phyloP scores from a whole-genome alignment of 2,888 invertebrate genomes.

The Phyllotreta cruciferae region DNA sequence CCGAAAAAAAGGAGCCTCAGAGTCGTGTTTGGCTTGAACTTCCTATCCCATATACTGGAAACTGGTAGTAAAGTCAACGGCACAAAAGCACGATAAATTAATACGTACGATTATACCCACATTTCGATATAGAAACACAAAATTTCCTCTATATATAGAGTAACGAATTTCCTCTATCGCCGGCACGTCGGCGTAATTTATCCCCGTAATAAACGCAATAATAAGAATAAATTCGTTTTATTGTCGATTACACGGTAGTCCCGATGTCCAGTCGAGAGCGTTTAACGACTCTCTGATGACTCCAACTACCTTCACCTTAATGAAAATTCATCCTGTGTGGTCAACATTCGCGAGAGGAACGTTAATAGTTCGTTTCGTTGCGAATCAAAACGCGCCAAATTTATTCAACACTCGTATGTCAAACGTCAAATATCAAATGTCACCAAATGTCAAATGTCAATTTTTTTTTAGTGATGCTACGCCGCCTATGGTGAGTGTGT shows the following conservation, averaged over 20 bases:
- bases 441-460: no score
- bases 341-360: constrained; percentile 5
- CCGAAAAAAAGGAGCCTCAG: no score
- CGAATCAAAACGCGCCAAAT: no score
- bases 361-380: not conserved
- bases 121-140: no score
- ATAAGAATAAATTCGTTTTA: constrained; percentile 33
- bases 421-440: no score
- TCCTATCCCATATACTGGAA: no score
- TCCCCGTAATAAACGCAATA: constrained; percentile 28
- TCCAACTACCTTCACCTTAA: constrained; percentile 3
- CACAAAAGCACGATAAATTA: no score
- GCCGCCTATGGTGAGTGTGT: constrained; percentile 21
- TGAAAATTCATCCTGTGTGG: constrained; percentile 23
- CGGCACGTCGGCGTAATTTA: constrained; percentile 26
- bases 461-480: not conserved
- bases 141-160: no score
- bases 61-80: no score
- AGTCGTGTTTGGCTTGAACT: no score
- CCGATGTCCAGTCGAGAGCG: not conserved
- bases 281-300: constrained; percentile 17
- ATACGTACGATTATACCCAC: no score
- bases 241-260: constrained; percentile 26
- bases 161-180: constrained; percentile 9
- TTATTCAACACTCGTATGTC: no score